Evolutionary conservation across 2,113 vertebrate genomes (phyloP).

Genomic region (Acrocephalus kingi): DNA sequence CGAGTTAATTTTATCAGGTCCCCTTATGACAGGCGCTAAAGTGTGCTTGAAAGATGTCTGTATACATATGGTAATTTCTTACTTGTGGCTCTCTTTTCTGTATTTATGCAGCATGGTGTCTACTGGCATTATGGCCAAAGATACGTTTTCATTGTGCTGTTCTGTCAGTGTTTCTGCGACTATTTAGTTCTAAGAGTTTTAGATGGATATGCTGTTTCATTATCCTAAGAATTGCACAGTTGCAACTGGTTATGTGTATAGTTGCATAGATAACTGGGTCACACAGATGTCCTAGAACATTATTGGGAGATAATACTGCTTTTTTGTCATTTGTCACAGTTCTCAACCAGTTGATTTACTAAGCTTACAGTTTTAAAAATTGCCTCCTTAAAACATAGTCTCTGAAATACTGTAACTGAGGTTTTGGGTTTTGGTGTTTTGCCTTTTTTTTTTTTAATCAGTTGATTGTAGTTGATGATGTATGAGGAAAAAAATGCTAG

Average conservation of each 20-base stretch:
- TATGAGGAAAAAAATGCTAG: not conserved
- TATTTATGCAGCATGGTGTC: not conserved
- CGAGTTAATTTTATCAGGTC: slow-evolving; percentile 48
- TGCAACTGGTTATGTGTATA: not conserved
- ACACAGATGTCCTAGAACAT: not conserved
- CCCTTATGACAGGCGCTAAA: slow-evolving; percentile 55
- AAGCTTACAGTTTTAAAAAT: not conserved
- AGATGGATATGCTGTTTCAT: not conserved
- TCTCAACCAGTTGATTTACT: not conserved
- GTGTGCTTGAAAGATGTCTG: slow-evolving; percentile 50
- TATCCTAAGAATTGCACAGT: not conserved
- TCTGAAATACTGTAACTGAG: not conserved
- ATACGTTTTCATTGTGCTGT: not conserved
- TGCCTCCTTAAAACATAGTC: not conserved
- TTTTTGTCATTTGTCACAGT: not conserved
- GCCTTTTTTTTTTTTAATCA: too few relatives aligned
- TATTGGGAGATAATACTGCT: not conserved
- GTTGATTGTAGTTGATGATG: not conserved
- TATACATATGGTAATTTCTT: slow-evolving; percentile 62
- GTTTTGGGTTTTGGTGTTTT: not conserved
- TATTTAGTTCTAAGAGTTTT: not conserved
- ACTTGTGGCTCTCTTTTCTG: slow-evolving; percentile 20
- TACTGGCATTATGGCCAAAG: slow-evolving; percentile 7
- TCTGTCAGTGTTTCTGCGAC: not conserved
- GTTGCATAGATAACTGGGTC: not conserved